phyloP scores from a whole-genome alignment of 37 sponge, comb jelly and placozoan species.

The Oscarella lobularis region DNA sequence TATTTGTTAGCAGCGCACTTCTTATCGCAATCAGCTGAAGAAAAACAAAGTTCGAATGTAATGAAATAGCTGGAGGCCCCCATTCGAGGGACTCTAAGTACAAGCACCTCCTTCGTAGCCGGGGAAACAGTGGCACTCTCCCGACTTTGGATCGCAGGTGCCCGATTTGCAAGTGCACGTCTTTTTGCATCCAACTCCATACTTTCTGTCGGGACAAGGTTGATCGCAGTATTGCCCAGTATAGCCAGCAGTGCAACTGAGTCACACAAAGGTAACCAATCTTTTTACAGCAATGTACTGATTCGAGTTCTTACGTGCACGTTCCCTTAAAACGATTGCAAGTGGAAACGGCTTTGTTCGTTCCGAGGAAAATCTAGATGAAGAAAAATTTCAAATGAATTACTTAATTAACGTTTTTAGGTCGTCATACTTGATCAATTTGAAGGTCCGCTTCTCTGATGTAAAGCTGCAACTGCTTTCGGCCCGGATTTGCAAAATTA shows the following conservation, averaged over 20 bases:
- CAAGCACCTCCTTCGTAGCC: not conserved
- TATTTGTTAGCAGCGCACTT: constrained; percentile 1
- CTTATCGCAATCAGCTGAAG: not conserved
- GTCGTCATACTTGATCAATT: too few relatives aligned
- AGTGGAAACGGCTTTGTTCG: not conserved
- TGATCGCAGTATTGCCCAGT: not conserved
- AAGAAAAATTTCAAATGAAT: too few relatives aligned
- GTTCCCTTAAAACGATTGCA: not conserved
- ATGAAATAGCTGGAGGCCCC: too few relatives aligned
- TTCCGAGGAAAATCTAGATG: not conserved
- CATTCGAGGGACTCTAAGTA: too few relatives aligned
- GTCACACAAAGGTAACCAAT: too few relatives aligned
- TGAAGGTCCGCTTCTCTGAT: not conserved
- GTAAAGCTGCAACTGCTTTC: not conserved
- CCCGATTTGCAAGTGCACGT: not conserved
- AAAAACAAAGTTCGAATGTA: too few relatives aligned
- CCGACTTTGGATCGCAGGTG: not conserved
- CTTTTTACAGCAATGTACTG: too few relatives aligned
- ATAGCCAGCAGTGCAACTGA: too few relatives aligned
- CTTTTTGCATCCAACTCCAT: constrained; percentile 2
- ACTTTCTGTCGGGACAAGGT: not conserved
- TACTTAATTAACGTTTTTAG: too few relatives aligned
- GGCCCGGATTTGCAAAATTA: not conserved
- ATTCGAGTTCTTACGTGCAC: not conserved
- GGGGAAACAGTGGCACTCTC: not conserved